A percentile compares a stretch with the other conserved stretches of the same genome.
Evolutionary conservation across 2,888 invertebrate species (phyloP).

Genomic region (Lasioglossum malachurum): DNA sequence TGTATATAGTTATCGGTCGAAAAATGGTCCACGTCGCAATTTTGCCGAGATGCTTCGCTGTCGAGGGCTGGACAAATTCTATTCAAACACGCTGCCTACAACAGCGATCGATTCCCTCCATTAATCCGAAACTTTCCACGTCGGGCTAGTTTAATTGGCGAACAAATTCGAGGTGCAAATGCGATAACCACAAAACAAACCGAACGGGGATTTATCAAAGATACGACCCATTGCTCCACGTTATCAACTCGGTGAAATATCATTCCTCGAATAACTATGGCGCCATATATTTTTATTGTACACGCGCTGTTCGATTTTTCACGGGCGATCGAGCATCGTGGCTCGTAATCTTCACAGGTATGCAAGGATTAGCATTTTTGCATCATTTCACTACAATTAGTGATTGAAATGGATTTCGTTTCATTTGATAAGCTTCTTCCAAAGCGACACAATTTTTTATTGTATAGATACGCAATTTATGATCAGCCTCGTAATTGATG

Average conservation of each 20-base stretch:
- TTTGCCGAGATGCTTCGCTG: background rate
- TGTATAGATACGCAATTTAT: background rate
- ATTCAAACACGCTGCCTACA: conserved; percentile 20
- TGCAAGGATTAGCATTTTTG: background rate
- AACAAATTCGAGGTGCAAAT: background rate
- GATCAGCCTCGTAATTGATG: background rate
- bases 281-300: background rate
- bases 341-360: background rate
- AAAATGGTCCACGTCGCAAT: background rate
- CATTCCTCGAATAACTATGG: background rate
- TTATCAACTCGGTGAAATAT: background rate
- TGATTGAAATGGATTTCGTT: background rate
- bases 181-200: conserved; percentile 12
- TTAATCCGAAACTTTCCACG: conserved; percentile 12
- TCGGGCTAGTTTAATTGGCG: background rate
- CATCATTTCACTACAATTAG: background rate
- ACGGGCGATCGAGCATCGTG: background rate
- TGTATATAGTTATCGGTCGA: background rate
- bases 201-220: background rate
- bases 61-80: background rate
- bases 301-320: background rate
- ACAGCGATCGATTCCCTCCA: background rate
- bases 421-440: background rate
- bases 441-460: background rate
- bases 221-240: background rate